These are phyloP conservation scores for Parasteatoda lunata DNA, from an alignment of 2,888 invertebrate genomes.

Conservation along the genomic window DNA sequence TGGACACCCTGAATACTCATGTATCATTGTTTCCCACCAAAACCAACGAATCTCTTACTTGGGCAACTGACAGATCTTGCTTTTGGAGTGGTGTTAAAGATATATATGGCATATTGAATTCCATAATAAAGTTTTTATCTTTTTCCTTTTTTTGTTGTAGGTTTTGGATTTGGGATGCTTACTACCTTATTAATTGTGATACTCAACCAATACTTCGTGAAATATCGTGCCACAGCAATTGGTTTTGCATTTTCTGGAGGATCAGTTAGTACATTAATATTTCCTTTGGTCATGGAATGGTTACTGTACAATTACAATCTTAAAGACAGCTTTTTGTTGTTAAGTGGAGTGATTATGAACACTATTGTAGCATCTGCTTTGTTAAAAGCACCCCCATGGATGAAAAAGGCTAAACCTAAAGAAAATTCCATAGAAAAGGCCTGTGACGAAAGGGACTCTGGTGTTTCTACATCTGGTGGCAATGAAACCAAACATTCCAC, in stretches of 20 bases:
- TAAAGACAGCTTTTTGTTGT: constrained; percentile 62
- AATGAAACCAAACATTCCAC: neutral
- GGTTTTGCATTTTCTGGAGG: constrained; percentile 70
- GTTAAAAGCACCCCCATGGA: constrained; percentile 48
- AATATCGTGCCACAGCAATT: constrained; percentile 67
- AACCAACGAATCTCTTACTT: no score
- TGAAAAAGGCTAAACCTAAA: neutral
- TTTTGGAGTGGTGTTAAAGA: no score
- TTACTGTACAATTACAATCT: constrained; percentile 64
- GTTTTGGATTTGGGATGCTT: constrained; percentile 69
- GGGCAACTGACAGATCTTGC: no score
- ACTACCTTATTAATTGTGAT: constrained; percentile 67
- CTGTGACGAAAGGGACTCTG: constrained; percentile 46
- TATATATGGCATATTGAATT: no score
- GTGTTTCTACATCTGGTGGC: constrained; percentile 45
- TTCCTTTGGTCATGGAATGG: constrained; percentile 67
- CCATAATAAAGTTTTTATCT: neutral
- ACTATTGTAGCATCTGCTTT: constrained; percentile 53
- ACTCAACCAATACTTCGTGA: constrained; percentile 69
- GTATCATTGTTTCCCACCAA: no score
- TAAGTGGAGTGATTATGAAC: constrained; percentile 68
- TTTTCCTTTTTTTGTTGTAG: constrained; percentile 31
- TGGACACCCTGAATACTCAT: no score
- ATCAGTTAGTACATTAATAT: constrained; percentile 68
- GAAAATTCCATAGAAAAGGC: constrained; percentile 6